A percentile compares a stretch with the other conserved stretches of the same genome.
phyloP scores from a whole-genome alignment of 2,797 vertebrate genomes.

The Chaunax sp. region DNA sequence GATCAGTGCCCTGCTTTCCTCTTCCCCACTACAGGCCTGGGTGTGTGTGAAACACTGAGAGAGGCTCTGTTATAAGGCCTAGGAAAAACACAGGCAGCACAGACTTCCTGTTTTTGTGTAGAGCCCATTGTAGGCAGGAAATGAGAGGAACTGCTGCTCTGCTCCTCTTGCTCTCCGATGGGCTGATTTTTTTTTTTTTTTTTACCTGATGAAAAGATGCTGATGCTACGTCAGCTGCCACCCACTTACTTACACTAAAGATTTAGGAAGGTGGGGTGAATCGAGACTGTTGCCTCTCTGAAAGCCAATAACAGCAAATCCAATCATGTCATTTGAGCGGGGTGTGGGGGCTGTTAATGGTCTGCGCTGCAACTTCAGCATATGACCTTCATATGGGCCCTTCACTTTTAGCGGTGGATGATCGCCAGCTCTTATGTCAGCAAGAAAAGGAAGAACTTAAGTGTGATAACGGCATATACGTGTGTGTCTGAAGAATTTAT shows the following conservation, averaged over 20 bases:
- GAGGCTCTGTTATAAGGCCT: constrained; percentile 55
- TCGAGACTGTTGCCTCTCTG: constrained; percentile 16
- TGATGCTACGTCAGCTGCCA: constrained; percentile 50
- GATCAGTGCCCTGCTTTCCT: constrained; percentile 66
- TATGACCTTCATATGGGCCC: constrained; percentile 41
- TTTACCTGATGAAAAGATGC: constrained; percentile 16
- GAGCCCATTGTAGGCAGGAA: constrained; percentile 73
- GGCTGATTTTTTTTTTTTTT: constrained; percentile 14
- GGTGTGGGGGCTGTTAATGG: constrained; percentile 28
- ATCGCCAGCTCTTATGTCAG: constrained; percentile 9
- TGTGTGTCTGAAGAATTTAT: constrained; percentile 15
- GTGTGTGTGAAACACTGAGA: constrained; percentile 33
- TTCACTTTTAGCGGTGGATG: constrained; percentile 10
- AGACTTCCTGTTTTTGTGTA: constrained; percentile 79
- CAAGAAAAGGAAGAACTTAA: constrained; percentile 8
- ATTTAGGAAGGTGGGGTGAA: constrained; percentile 19
- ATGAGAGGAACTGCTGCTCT: constrained; percentile 63
- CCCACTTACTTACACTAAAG: constrained; percentile 35
- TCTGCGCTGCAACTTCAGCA: constrained; percentile 21
- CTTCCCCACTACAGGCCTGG: constrained; percentile 40
- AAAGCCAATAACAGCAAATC: constrained; percentile 65
- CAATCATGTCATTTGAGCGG: constrained; percentile 53
- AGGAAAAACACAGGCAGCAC: constrained; percentile 68
- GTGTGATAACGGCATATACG: neutral
- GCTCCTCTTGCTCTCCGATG: constrained; percentile 43